These are phyloP conservation scores for Aphelocoma californica DNA, from an alignment of 2,797 vertebrate genomes.

Conservation along the genomic window DNA sequence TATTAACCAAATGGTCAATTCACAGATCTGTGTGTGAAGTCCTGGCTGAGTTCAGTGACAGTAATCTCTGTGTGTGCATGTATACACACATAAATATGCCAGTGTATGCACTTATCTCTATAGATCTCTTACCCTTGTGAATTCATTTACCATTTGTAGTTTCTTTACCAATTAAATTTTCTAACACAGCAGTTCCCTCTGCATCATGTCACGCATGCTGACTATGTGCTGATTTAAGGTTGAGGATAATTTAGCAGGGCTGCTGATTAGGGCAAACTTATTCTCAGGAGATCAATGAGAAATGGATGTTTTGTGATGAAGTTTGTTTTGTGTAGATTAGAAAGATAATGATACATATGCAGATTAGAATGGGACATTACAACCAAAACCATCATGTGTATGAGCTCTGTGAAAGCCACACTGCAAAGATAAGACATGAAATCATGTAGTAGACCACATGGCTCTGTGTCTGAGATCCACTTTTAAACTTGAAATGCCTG, in stretches of 20 bases:
- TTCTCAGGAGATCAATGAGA: neutral
- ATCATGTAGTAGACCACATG: neutral
- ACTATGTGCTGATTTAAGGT: neutral
- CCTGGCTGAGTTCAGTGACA: neutral
- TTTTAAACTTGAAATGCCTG: neutral
- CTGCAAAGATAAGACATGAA: neutral
- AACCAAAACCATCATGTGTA: neutral
- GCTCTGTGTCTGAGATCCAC: neutral
- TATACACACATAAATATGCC: neutral
- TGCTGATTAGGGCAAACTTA: neutral
- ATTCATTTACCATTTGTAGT: neutral
- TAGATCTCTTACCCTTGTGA: neutral
- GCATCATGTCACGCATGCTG: neutral
- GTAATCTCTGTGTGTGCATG: neutral
- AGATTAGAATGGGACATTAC: neutral
- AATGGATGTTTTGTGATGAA: neutral
- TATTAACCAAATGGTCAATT: neutral
- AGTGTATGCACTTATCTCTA: neutral
- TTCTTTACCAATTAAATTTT: conserved; percentile 12
- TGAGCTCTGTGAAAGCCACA: neutral
- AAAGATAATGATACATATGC: neutral
- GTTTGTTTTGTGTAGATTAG: neutral
- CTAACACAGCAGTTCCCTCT: neutral
- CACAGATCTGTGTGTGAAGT: neutral
- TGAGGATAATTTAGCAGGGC: neutral